Base-by-base conservation (phyloP, 2,113 vertebrate genomes). In the Arizona elegans region DNA sequence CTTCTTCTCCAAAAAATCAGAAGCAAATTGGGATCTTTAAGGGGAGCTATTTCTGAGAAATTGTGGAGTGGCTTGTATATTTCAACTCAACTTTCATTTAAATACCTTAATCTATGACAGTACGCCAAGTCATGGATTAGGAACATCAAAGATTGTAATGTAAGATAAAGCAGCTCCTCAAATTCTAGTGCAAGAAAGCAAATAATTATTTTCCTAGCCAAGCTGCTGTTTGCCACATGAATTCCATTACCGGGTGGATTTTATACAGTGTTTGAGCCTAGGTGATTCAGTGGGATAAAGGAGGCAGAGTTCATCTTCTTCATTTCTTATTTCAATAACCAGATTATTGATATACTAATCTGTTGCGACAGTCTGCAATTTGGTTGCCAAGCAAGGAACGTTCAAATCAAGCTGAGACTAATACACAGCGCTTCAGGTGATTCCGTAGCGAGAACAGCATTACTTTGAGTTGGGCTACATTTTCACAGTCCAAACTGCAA, bases 361-460 rank as follows among this genome's bases (percentile, higher is more conserved):
- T 95, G 96, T 94, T 96, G 95, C 93, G 55, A 91, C 52, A 94
- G 93, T 87, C 92, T 86, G 92, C 55, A 90, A 93, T 94, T 93
- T 53, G 96, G 95, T 95, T 96, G 93, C 96, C 95, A 92, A 96
- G 91, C 88, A 96, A 96, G 95, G 93, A 96, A 95, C 92, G 95
- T 96, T 96, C 95, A 95, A 96, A 96, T 97, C 96, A 96, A 96
- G 94, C 93, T 87, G 95, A 93, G 96, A 98, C 97, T 96, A 97
- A 97, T 94, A 95, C 87, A 23, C 92, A 95, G 94, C 70, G 70
- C 95, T 95, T 17, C 95, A 95, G 93, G 91, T 96, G 94, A 95
- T 94, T 95, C 94, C 93, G 91, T 96, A 96, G 97, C 96, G 96
- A 97, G 94, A 92, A 13, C 91, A 94, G 33, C 93, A 94, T 96